Evolutionary conservation across 2,888 invertebrate species (phyloP), one percentile per base, ranked within the genome.

Genomic region (Coronaproctus castanopsis): DNA sequence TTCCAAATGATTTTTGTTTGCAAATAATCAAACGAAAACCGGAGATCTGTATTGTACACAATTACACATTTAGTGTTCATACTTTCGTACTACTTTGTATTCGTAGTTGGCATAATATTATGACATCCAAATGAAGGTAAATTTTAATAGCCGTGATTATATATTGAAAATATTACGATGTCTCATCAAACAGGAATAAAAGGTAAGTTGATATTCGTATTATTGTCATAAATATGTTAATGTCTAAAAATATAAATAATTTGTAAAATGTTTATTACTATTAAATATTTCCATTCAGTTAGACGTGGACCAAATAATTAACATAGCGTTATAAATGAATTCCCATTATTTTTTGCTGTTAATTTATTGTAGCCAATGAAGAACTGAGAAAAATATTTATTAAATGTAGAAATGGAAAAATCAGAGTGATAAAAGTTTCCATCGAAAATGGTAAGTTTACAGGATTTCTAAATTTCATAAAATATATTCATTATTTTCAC

Each of bases 171-270:
- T n/a, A n/a, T n/a, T n/a, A 60, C 57, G 21, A 89, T 89, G 89
- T 89, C 89, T 70, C 89, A 89, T 71, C 89, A 89, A 77, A 89
- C 89, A 19, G 89, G 89, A 71, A 89, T 90, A 66, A 84, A 82
- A 80, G 87, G 88, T 87, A 76, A 66, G n/a, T 63, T 21, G 2
- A 55, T 24, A 57, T 22, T 8, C 36, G n/a, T 19, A 60, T 20
- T n/a, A 24, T 23, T 2, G 3, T 24, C 61, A 57, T 2, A 54
- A 24, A 8, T 48, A 53, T 57, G 48, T 60, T 58, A 52, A 56
- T 59, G 57, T 59, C 56, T 61, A 57, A 59, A 52, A 24, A 52
- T 50, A 52, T 49, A 58, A 57, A n/a, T n/a, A n/a, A n/a, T n/a
- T n/a, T n/a, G n/a, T n/a, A n/a, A n/a, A n/a, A n/a, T n/a, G n/a